Conservation (phyloP, 2,113 vertebrate species). For the Mohoua ochrocephala region DNA sequence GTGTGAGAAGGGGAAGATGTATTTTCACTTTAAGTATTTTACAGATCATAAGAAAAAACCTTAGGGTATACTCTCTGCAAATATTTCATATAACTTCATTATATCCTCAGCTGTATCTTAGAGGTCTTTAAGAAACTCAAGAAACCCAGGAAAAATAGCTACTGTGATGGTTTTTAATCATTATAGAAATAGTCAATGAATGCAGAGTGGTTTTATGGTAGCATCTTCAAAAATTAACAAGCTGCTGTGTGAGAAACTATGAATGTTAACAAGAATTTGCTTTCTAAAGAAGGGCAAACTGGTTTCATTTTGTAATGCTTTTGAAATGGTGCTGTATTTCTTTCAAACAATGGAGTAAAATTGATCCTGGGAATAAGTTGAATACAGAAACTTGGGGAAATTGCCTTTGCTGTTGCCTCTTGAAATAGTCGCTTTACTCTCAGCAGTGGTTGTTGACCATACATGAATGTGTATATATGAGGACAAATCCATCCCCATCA, state of each 20-base stretch:
- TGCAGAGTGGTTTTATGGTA: background rate
- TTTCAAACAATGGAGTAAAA: background rate
- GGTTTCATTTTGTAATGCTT: background rate
- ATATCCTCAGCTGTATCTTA: background rate
- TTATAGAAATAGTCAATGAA: background rate
- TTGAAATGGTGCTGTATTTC: background rate
- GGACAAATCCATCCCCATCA: background rate
- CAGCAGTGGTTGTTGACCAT: background rate
- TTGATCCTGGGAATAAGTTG: background rate
- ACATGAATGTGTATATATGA: background rate
- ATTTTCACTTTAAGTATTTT: background rate
- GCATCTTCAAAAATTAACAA: constrained; percentile 14
- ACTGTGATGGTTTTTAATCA: background rate
- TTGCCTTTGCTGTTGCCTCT: background rate
- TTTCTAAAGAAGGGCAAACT: background rate
- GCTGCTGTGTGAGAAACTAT: background rate
- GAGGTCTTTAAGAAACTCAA: background rate
- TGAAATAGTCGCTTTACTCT: background rate
- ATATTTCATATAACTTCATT: background rate
- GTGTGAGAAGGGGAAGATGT: background rate
- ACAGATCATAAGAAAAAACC: background rate
- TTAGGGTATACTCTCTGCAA: background rate
- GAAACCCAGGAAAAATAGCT: background rate
- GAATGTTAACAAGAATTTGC: background rate
- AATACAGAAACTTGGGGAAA: background rate